Base-by-base conservation (phyloP, 2,113 vertebrate genomes). In the Tor tambroides region DNA sequence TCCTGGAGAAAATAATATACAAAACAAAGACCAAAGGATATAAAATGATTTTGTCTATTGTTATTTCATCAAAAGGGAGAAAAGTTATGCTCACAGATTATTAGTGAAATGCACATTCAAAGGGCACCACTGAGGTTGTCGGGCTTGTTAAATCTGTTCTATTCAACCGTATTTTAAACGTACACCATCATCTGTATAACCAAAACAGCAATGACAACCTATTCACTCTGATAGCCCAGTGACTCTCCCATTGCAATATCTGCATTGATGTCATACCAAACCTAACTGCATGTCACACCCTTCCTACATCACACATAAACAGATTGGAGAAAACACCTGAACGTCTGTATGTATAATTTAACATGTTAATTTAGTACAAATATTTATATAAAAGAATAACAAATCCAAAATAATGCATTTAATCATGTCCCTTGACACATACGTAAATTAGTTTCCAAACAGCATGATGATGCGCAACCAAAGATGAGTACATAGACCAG, bases 71-170 rank as follows among this genome's bases (percentile, higher is more conserved):
- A 78, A 54, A 78, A 32, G 46, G 46, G 15, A 4, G 46, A 2
- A 78, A 54, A 6, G 21, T n/a, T 74, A 74, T n/a, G 10, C 71
- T 51, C 12, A 35, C 7, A 49, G 9, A 76, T 46, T 46, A 49
- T 43, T 6, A 46, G 65, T 6, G 30, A 26, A 76, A 15, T 49
- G n/a, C 41, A 46, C 23, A 23, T 76, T 46, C n/a, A 32, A 43
- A 56, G 43, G 54, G 26, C 72, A 23, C 49, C 38, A 84, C 67
- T 30, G 32, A 91, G 87, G 91, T 76, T 56, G 90, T 49, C 54
- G 41, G 91, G 92, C 93, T 87, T 54, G 93, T 92, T 90, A 0
- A 26, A 75, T 92, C 81, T 79, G 88, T 88, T 89, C 59, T 83
- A 61, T 75, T 87, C 84, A 83, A 87, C 87, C 89, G 87, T 81